Conservation (phyloP, 2,113 vertebrate species). For the Mixornis gularis region DNA sequence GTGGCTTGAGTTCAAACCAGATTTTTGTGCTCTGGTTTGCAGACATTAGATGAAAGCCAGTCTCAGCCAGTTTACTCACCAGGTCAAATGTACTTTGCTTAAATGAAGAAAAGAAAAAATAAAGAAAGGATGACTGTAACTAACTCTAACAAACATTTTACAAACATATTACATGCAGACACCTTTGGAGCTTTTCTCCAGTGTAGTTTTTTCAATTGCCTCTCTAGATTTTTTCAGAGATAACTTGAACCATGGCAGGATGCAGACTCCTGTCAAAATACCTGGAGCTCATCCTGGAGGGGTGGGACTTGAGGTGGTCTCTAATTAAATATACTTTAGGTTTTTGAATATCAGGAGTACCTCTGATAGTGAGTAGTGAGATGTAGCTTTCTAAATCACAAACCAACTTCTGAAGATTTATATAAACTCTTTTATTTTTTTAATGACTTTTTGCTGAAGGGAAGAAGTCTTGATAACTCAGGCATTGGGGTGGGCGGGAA, state of each 20-base stretch:
- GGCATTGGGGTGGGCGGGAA: fast-evolving
- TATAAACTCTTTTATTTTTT: not conserved
- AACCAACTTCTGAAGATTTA: not conserved
- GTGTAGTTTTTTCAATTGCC: not conserved
- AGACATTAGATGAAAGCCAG: not conserved
- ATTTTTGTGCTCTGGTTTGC: not conserved
- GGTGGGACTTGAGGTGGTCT: not conserved
- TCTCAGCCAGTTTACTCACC: not conserved
- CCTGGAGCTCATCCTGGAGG: not conserved
- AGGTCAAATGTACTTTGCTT: not conserved
- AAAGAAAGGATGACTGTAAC: not conserved
- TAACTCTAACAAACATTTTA: not conserved
- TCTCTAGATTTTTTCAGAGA: not conserved
- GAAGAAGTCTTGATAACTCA: not conserved
- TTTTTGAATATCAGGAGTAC: not conserved
- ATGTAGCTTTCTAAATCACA: not conserved
- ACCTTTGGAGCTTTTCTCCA: not conserved
- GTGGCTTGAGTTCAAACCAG: not conserved
- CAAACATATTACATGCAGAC: not conserved
- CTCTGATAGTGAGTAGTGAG: not conserved
- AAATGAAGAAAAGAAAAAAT: not conserved
- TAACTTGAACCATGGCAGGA: not conserved
- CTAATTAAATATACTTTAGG: not conserved
- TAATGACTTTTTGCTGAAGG: not conserved
- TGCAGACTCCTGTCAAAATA: not conserved